Evolutionary conservation across 2,888 invertebrate genomes (phyloP), one percentile per base, ranked within the genome.

Genomic region (Hirtodrosophila confusa): DNA sequence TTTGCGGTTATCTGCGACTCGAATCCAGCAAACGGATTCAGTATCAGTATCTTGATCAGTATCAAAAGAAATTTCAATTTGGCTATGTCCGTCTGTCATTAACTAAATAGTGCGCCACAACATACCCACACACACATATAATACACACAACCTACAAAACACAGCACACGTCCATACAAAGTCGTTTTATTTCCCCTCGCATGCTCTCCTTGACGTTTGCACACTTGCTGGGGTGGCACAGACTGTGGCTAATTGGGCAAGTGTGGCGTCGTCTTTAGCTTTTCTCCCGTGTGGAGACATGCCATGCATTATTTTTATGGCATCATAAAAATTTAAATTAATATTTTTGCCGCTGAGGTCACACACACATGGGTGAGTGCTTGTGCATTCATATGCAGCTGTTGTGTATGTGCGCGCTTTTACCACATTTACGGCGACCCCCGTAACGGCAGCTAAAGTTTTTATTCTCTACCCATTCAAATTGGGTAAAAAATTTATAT

Each of bases 321-420:
- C 80, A 74, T 80, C 80, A 83, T 80, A 80, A 86, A 80, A 86
- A 80, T 80, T 80, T 80, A 74, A 86, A 83, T 86, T 79, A 83
- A 86, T 80, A 86, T 80, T 73, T 78, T 78, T 68, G 47, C 23
- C 51, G 51, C 37, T 55, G 27, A 27, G 44, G 35, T 54, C 35
- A 41, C 37, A 39, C 23, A 33, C 35, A 17, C 41, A 23, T 43
- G 12, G 31, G 29, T 24, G 47, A 27, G 12, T 54, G 33, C 51
- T 35, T 48, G 33, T 51, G 74, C 53, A 77, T 69, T 69, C 60
- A 39, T 65, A 80, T 80, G 75, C 82, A 76, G 54, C 75, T 77
- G 80, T 39, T 39, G 33, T 53, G n/a, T 53, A 45, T 44, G 31
- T 8, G 8, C 36, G 60, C 39, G 43, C 37, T 44, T 56, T 33